Conservation (phyloP, 2,888 invertebrate genomes). For the Calameuta pallipes region DNA sequence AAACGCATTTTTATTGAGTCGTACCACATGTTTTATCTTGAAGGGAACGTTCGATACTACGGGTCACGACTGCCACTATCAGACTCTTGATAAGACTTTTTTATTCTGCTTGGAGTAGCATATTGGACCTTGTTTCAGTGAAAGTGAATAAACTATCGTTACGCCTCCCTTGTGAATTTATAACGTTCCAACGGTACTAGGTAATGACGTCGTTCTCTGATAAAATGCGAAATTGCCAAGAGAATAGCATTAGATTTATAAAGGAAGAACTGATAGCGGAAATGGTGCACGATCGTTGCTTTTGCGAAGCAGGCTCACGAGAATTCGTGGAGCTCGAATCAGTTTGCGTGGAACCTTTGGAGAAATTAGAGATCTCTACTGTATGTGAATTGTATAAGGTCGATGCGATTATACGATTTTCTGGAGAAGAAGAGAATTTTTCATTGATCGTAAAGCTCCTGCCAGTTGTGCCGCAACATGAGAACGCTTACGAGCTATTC, state of each 20-base stretch:
- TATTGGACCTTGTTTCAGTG: background rate
- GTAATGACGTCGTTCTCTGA: background rate
- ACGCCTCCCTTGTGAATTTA: background rate
- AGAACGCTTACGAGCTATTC: slow-evolving; percentile 38
- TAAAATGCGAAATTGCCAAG: background rate
- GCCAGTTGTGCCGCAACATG: slow-evolving; percentile 17
- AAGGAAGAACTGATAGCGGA: slow-evolving; percentile 51
- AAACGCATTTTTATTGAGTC: background rate
- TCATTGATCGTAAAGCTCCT: slow-evolving; percentile 51
- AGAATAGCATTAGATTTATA: slow-evolving; percentile 44
- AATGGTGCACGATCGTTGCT: slow-evolving; percentile 55
- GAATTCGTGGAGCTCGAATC: slow-evolving; percentile 58
- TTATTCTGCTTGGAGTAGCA: background rate
- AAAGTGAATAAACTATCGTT: background rate
- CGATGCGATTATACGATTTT: slow-evolving; percentile 44
- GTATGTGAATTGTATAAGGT: slow-evolving; percentile 41
- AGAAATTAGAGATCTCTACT: slow-evolving; percentile 12
- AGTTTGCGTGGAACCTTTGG: slow-evolving; percentile 32
- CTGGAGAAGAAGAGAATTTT: slow-evolving; percentile 46
- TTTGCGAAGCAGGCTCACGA: slow-evolving; percentile 54
- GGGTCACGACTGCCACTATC: background rate
- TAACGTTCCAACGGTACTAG: background rate
- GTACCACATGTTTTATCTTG: background rate
- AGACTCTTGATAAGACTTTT: background rate
- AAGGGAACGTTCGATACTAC: background rate